Evolutionary conservation across 2,797 vertebrate species (phyloP).

Genomic region (Columba guinea): DNA sequence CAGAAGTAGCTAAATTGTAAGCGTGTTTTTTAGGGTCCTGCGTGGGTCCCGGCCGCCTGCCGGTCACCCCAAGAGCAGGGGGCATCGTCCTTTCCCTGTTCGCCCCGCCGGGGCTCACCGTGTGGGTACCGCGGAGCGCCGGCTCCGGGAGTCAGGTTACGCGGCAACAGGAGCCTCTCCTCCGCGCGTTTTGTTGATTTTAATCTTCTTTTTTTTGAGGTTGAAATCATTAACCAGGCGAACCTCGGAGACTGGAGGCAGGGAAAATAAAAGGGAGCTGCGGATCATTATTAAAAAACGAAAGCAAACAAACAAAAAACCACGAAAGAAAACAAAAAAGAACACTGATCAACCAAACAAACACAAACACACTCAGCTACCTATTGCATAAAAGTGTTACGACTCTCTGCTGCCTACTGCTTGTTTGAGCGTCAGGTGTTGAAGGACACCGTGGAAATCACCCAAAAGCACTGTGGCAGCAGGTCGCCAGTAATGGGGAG

Average conservation of each 20-base stretch:
- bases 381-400: not conserved
- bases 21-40: not conserved
- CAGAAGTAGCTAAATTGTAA: not conserved
- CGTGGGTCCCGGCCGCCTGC: not conserved
- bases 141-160: not conserved
- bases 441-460: not conserved
- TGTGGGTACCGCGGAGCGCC: not conserved
- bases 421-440: not conserved
- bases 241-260: not conserved
- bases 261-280: not conserved
- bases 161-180: not conserved
- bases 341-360: not conserved
- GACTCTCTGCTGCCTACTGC: not conserved
- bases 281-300: not conserved
- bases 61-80: too few species aligned
- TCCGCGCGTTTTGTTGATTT: not conserved
- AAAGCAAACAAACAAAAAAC: not conserved
- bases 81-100: not conserved
- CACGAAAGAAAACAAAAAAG: not conserved
- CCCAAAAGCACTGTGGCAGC: not conserved
- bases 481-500: not conserved
- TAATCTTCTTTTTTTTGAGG: not conserved
- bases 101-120: not conserved
- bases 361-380: not conserved
- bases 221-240: constrained; percentile 41